These are phyloP conservation scores for Plumapathes pennacea DNA, from an alignment of 92 coral and sea anemone genomes.

Conservation along the genomic window DNA sequence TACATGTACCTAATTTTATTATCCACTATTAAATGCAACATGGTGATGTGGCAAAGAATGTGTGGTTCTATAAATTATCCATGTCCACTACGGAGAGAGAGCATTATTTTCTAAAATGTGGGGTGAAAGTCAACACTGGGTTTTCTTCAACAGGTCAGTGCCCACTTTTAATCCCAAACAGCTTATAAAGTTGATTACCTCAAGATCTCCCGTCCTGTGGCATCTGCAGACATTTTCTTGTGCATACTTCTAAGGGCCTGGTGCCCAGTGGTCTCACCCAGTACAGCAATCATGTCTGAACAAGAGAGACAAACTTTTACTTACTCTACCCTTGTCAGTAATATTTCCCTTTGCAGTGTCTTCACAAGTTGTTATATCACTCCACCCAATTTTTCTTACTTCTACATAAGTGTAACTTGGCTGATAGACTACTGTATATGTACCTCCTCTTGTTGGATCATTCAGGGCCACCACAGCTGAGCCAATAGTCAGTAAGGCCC, in stretches of 20 bases:
- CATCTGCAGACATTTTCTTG: slow-evolving; percentile 69
- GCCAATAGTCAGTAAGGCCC: slow-evolving; percentile 71
- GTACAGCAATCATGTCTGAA: slow-evolving; percentile 91
- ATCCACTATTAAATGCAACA: neutral
- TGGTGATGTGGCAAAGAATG: neutral
- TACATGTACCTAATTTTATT: no score
- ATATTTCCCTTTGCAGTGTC: no score
- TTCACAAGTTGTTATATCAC: neutral
- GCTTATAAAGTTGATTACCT: slow-evolving; percentile 38
- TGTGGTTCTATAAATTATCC: no score
- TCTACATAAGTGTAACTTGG: neutral
- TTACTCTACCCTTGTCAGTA: no score
- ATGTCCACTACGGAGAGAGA: no score
- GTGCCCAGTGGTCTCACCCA: slow-evolving; percentile 96
- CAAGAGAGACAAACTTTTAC: neutral
- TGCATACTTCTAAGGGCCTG: slow-evolving; percentile 72
- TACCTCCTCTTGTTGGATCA: slow-evolving; percentile 89
- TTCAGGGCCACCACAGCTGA: slow-evolving; percentile 81
- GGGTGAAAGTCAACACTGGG: no score
- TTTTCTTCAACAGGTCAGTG: no score
- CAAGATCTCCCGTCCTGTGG: slow-evolving; percentile 81
- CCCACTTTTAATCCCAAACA: no score
- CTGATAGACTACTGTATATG: slow-evolving; percentile 3
- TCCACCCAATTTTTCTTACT: neutral
- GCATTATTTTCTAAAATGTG: no score